A percentile compares a stretch with the other conserved stretches of the same genome.
These are phyloP conservation scores for Cydia strobilella DNA, from an alignment of 1,140 invertebrate genomes.

Conservation along the genomic window DNA sequence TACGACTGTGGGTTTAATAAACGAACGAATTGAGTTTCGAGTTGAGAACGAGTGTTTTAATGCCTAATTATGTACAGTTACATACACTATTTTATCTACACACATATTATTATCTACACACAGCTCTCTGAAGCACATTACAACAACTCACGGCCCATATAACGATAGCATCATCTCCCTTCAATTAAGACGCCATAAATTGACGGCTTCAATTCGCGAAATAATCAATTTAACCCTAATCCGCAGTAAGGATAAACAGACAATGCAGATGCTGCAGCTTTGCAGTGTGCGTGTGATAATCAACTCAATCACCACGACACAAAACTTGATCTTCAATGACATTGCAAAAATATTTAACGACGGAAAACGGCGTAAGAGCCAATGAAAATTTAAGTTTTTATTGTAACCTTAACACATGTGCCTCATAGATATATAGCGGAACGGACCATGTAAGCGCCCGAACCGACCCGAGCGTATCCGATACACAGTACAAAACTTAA, in stretches of 20 bases:
- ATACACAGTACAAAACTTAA: too few species aligned
- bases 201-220: slow-evolving; percentile 4
- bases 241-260: not conserved
- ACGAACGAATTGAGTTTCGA: too few species aligned
- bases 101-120: too few species aligned
- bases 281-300: not conserved
- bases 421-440: not conserved
- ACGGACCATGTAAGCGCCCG: too few species aligned
- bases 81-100: too few species aligned
- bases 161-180: not conserved
- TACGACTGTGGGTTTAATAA: too few species aligned
- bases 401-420: not conserved
- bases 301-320: not conserved
- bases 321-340: slow-evolving; percentile 4
- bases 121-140: not conserved
- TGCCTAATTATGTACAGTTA: too few species aligned
- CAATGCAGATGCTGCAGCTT: not conserved
- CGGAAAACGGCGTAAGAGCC: not conserved
- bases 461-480: too few species aligned
- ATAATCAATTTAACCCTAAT: slow-evolving; percentile 24
- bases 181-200: not conserved
- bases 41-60: too few species aligned
- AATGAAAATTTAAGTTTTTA: not conserved
- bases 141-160: not conserved
- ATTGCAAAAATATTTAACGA: not conserved